Percentiles rank a stretch among this genome's conserved stretches.
Evolutionary conservation across 2,888 invertebrate species (phyloP).

Genomic region (Folsomia manolachei): DNA sequence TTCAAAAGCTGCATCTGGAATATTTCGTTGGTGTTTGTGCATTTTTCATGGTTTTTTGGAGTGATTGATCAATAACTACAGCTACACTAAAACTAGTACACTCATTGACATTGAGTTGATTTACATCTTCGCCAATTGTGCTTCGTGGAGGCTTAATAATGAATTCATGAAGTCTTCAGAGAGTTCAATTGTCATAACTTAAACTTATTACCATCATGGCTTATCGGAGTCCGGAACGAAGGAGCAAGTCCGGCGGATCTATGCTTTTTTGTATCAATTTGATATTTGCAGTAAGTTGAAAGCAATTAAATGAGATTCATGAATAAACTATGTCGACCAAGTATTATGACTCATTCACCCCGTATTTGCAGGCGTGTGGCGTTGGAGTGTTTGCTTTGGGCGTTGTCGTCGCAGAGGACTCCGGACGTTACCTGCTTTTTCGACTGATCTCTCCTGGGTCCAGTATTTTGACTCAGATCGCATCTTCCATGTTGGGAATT

Average conservation of each 20-base stretch:
- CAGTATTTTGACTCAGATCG: constrained; percentile 45
- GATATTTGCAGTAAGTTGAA: constrained; percentile 49
- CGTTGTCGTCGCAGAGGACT: constrained; percentile 43
- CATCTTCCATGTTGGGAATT: constrained; percentile 44
- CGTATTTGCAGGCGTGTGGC: constrained; percentile 46
- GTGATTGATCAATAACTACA: too few relatives aligned
- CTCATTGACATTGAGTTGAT: too few relatives aligned
- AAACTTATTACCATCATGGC: too few relatives aligned
- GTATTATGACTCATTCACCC: background rate
- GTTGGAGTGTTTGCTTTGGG: constrained; percentile 44
- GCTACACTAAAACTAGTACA: too few relatives aligned
- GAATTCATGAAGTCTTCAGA: too few relatives aligned
- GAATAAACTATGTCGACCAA: background rate
- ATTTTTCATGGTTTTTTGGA: too few relatives aligned
- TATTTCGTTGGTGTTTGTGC: too few relatives aligned
- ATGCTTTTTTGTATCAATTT: constrained; percentile 50
- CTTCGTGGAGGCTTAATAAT: too few relatives aligned
- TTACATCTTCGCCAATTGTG: too few relatives aligned
- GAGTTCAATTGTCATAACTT: too few relatives aligned
- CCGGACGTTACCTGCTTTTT: constrained; percentile 43
- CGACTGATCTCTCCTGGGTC: constrained; percentile 47
- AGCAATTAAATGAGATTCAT: constrained; percentile 1
- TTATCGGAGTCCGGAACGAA: background rate
- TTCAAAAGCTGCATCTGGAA: too few relatives aligned
- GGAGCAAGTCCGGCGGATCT: constrained; percentile 14